Evolutionary conservation across 2,888 invertebrate species (phyloP).

Genomic region (Cryptus viduatorius): DNA sequence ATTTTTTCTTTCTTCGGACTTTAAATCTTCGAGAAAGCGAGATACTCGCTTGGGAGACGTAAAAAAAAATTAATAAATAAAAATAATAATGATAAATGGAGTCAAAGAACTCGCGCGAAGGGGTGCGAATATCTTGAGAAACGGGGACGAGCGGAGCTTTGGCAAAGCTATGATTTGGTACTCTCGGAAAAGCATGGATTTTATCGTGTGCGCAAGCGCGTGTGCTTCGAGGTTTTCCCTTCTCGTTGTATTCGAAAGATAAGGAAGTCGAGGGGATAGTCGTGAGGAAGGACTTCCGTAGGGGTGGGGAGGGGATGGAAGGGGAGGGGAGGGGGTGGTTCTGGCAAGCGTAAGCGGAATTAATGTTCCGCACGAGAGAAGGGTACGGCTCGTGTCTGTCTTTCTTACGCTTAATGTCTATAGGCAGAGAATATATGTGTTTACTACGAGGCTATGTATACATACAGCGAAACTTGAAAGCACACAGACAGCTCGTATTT

Average conservation of each 20-base stretch:
- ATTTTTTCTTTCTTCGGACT: background rate
- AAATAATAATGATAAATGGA: background rate
- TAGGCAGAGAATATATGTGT: conserved; percentile 13
- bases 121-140: background rate
- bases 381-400: conserved; percentile 25
- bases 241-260: conserved; percentile 45
- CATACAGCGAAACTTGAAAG: conserved; percentile 12
- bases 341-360: conserved; percentile 56
- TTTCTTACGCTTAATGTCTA: conserved; percentile 38
- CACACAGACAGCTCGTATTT: conserved; percentile 38
- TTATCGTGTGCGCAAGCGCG: conserved; percentile 21
- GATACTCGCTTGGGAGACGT: background rate
- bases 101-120: background rate
- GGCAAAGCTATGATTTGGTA: conserved; percentile 34
- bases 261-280: conserved; percentile 42
- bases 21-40: background rate
- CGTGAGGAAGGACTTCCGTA: conserved; percentile 11
- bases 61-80: background rate
- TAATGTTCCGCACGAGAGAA: conserved; percentile 48
- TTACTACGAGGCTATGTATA: background rate
- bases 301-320: too few species aligned
- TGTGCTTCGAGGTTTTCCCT: conserved; percentile 17
- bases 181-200: conserved; percentile 45
- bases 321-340: conserved; percentile 24
- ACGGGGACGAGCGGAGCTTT: conserved; percentile 1